A percentile compares a stretch with the other conserved stretches of the same genome.
Evolutionary conservation across 2,113 vertebrate species (phyloP).

Genomic region (Tetrax tetrax): DNA sequence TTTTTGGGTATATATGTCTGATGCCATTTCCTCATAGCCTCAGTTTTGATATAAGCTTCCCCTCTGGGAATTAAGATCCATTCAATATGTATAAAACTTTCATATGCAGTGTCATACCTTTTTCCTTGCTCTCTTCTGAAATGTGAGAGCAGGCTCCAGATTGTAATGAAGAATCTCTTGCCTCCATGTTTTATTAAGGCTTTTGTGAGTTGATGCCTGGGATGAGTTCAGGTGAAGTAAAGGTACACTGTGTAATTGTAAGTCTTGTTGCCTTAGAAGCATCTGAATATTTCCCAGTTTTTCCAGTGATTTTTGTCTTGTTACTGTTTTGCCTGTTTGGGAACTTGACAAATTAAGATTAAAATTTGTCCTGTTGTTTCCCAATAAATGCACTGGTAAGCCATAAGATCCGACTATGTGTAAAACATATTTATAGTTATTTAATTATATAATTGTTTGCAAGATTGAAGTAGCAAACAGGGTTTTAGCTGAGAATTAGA

Average conservation of each 20-base stretch:
- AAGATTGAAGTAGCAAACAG: neutral
- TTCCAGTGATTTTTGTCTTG: neutral
- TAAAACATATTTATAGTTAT: neutral
- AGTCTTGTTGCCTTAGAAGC: neutral
- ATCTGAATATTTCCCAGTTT: neutral
- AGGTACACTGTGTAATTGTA: neutral
- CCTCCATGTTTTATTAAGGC: conserved; percentile 36
- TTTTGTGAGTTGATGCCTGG: neutral
- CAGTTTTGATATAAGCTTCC: neutral
- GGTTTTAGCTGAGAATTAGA: neutral
- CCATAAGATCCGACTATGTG: neutral
- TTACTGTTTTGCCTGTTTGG: neutral
- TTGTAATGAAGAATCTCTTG: conserved; percentile 12
- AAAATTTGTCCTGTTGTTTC: neutral
- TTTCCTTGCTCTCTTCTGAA: neutral
- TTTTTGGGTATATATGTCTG: neutral
- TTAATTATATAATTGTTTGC: neutral
- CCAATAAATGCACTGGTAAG: neutral
- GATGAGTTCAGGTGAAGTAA: neutral
- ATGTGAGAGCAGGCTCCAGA: neutral
- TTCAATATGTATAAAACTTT: conserved; percentile 41
- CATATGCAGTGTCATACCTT: neutral
- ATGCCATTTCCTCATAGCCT: conserved; percentile 22
- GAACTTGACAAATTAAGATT: neutral
- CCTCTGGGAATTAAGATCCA: conserved; percentile 45